These are phyloP conservation scores for Ormia ochracea DNA, from an alignment of 2,888 invertebrate species.

Conservation along the genomic window DNA sequence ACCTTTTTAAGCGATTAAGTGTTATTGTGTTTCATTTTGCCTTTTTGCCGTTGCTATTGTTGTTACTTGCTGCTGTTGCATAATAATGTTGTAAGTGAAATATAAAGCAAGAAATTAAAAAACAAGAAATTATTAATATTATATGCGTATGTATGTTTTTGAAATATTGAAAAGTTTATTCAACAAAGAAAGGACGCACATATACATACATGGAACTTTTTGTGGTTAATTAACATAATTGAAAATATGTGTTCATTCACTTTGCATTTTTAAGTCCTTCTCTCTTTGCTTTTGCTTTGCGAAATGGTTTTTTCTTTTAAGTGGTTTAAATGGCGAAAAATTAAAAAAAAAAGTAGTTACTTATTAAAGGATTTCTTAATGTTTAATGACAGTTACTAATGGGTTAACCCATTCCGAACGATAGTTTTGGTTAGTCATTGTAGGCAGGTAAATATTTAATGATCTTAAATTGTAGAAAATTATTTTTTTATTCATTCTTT, in stretches of 20 bases:
- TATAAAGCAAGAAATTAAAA: constrained; percentile 20
- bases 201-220: background rate
- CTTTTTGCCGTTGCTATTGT: constrained; percentile 6
- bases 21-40: constrained; percentile 46
- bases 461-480: background rate
- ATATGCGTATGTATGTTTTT: constrained; percentile 16
- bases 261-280: background rate
- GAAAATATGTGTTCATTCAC: constrained; percentile 49
- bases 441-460: no score
- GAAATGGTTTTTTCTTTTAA: background rate
- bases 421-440: no score
- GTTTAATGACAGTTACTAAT: no score
- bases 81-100: constrained; percentile 44
- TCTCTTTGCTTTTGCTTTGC: background rate
- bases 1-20: constrained; percentile 63
- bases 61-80: constrained; percentile 4
- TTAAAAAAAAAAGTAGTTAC: background rate
- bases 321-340: background rate
- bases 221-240: constrained; percentile 56
- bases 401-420: no score
- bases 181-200: background rate
- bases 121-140: constrained; percentile 30
- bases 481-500: background rate
- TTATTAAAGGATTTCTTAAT: background rate
- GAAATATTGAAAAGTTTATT: constrained; percentile 6